Percentiles rank a stretch among this genome's conserved stretches.
Conservation (phyloP, 53 echinoderm and acorn worm species). For the Echinarachnius parma region DNA sequence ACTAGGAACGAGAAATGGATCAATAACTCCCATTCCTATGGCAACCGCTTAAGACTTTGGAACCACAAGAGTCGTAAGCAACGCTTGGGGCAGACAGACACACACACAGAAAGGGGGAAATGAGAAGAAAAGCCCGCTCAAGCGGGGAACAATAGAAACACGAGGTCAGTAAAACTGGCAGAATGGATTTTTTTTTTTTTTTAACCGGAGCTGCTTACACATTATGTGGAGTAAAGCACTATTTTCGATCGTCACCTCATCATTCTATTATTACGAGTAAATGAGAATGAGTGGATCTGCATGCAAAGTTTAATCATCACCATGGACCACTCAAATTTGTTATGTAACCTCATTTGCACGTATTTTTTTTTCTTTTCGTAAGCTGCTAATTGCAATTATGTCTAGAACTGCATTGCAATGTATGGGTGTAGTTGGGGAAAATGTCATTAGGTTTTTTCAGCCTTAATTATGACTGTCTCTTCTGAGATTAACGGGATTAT, state of each 20-base stretch:
- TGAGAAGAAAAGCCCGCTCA: slow-evolving; percentile 24
- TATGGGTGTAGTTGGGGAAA: not conserved
- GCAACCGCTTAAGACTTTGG: slow-evolving; percentile 49
- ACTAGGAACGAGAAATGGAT: slow-evolving; percentile 12
- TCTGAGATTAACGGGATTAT: too few species aligned
- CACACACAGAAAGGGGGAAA: slow-evolving; percentile 17
- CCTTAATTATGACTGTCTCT: too few species aligned
- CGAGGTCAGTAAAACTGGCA: slow-evolving; percentile 30
- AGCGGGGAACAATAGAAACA: not conserved
- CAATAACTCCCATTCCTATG: slow-evolving; percentile 52
- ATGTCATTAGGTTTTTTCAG: not conserved
- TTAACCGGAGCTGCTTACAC: too few species aligned
- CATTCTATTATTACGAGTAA: too few species aligned
- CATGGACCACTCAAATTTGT: not conserved
- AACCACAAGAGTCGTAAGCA: slow-evolving; percentile 22
- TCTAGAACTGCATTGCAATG: not conserved
- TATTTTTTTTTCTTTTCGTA: too few species aligned
- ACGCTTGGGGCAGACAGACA: slow-evolving; percentile 1
- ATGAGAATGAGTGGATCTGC: slow-evolving; percentile 36
- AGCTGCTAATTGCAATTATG: slow-evolving; percentile 42
- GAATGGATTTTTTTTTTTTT: slow-evolving; percentile 38
- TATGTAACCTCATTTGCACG: slow-evolving; percentile 50
- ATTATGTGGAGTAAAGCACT: too few species aligned
- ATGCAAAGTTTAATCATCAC: slow-evolving; percentile 19
- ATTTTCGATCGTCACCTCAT: too few species aligned